Percentiles rank a stretch among this genome's conserved stretches.
These are phyloP conservation scores for Linepithema humile DNA, from an alignment of 1,140 invertebrate species.

Conservation along the genomic window DNA sequence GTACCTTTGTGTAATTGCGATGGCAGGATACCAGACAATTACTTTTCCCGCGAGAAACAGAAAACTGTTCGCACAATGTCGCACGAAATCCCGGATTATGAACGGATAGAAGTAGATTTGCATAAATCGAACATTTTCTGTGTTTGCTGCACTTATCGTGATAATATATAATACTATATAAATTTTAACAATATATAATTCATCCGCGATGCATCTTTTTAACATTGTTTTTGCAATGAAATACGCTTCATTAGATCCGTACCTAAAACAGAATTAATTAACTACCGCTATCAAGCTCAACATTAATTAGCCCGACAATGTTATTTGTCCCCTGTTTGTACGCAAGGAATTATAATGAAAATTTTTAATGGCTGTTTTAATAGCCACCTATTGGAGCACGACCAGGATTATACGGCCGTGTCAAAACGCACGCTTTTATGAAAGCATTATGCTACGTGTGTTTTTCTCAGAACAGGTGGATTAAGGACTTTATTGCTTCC, in stretches of 20 bases:
- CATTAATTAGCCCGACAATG: conserved; percentile 29
- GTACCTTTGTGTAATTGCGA: neutral
- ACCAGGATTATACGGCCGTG: conserved; percentile 12
- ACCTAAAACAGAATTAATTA: neutral
- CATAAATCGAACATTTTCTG: too few species aligned
- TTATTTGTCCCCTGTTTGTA: conserved; percentile 10
- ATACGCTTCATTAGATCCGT: neutral
- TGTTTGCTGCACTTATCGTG: too few species aligned
- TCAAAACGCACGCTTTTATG: conserved; percentile 43
- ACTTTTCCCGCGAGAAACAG: neutral
- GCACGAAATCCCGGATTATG: neutral
- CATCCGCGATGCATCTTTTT: neutral
- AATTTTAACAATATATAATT: neutral
- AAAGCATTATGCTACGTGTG: neutral
- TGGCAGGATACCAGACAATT: neutral
- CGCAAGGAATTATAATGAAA: conserved; percentile 34
- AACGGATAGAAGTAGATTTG: neutral
- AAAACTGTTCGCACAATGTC: neutral
- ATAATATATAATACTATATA: neutral
- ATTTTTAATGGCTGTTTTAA: conserved; percentile 54
- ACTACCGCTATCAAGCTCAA: neutral
- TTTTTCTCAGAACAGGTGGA: neutral
- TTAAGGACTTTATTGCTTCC: neutral
- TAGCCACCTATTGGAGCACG: conserved; percentile 23
- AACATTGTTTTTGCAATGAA: neutral